Evolutionary conservation across 2,113 vertebrate species (phyloP), one percentile per base, ranked within the genome.

Genomic region (Buteo buteo): DNA sequence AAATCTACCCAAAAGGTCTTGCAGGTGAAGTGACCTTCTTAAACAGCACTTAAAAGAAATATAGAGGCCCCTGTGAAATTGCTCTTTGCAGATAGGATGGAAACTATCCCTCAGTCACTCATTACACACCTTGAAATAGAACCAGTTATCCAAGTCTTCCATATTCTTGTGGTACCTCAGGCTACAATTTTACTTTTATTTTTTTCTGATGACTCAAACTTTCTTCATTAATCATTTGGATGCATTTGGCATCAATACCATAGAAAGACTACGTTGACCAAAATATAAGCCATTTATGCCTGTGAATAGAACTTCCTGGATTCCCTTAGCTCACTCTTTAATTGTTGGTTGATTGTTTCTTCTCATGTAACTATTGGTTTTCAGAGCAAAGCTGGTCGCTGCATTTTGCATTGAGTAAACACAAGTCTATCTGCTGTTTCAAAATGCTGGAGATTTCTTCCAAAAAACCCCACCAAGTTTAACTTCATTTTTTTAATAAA

Each of bases 391-490:
- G 59, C 93, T 71, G 81, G 40, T 55, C 4, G 20, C 58, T 65
- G 54, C 73, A 36, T 29, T 90, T 88, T 77, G 52, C 90, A 77
- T 24, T 82, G 42, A 91, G 58, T 94, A 95, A 97, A 95, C 86
- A 96, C 73, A 88, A 97, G 59, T 89, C 97, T 94, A 20, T 92
- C 95, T 96, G 85, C 81, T 72, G 54, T 86, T 94, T 83, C 83
- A 77, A 93, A 97, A 96, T n/a, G 66, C 69, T 64, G 58, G 32
- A 81, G 88, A 95, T 76, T 94, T 94, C 79, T 82, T 73, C 52
- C 11, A 25, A 17, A 65, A 40, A n/a, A 31, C 0, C 22, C 15
- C 34, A 47, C 22, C 61, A 94, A 96, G 58, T 95, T 93, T 72
- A 40, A 93, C 87, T 94, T 90, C 61, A 29, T 95, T 90, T 96